A percentile compares a stretch with the other conserved stretches of the same genome.
phyloP scores from a whole-genome alignment of 2,888 invertebrate genomes.

The Cantharis rustica region DNA sequence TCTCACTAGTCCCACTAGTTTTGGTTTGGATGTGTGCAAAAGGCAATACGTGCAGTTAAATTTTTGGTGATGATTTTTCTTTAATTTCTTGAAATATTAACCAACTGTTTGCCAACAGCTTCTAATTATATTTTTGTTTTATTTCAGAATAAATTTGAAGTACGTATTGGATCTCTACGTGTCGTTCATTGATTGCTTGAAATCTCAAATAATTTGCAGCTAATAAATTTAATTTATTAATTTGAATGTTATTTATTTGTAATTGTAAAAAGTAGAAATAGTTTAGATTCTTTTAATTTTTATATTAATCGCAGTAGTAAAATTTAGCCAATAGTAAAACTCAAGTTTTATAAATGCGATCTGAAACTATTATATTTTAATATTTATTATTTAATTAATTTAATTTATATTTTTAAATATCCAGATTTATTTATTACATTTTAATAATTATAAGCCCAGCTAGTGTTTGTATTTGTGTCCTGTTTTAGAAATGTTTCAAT shows the following conservation, averaged over 20 bases:
- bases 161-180: constrained; percentile 16
- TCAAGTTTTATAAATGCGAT: not conserved
- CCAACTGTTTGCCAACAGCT: not conserved
- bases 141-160: constrained; percentile 20
- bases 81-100: not conserved
- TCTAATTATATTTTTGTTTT: not conserved
- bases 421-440: not conserved
- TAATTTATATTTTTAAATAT: not conserved
- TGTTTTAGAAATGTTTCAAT: not conserved
- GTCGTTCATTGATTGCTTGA: not conserved
- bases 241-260: not conserved
- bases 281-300: not conserved
- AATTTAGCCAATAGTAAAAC: not conserved
- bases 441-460: not conserved
- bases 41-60: constrained; percentile 15
- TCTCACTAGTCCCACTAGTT: constrained; percentile 47
- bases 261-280: not conserved
- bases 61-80: constrained; percentile 17
- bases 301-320: not conserved
- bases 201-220: not conserved
- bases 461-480: not conserved
- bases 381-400: not conserved
- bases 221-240: not conserved
- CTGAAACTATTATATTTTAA: not conserved
- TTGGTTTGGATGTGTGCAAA: constrained; percentile 14